These are phyloP conservation scores for Machaerirhynchus nigripectus DNA, from an alignment of 2,113 vertebrate species.

Conservation along the genomic window DNA sequence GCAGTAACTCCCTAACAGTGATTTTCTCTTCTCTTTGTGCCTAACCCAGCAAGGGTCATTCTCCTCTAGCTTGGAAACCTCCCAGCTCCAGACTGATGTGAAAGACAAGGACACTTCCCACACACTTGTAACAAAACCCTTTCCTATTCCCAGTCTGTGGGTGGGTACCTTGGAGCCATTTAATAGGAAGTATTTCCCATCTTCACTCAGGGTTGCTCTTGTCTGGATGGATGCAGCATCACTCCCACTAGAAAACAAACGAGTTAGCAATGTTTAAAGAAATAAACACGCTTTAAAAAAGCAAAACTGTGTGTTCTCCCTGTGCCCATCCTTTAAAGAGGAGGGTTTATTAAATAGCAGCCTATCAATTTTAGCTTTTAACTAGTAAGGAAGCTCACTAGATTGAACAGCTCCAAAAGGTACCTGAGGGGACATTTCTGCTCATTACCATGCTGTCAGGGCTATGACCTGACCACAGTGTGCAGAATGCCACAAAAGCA, in stretches of 20 bases:
- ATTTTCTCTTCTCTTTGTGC: not conserved
- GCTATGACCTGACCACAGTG: not conserved
- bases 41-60: not conserved
- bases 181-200: conserved; percentile 84
- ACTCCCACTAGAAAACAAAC: conserved; percentile 81
- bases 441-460: too few species aligned
- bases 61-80: not conserved
- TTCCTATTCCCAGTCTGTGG: not conserved
- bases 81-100: not conserved
- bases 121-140: not conserved
- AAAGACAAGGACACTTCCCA: too few species aligned
- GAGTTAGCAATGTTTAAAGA: not conserved
- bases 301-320: not conserved
- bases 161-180: conserved; percentile 91
- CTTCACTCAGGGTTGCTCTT: conserved; percentile 83
- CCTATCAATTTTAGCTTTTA: not conserved
- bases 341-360: not conserved
- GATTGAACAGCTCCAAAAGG: not conserved
- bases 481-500: not conserved
- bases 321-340: not conserved
- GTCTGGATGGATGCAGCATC: conserved; percentile 92
- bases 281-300: not conserved
- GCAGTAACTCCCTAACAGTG: not conserved
- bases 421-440: not conserved
- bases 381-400: not conserved